These are phyloP conservation scores for Fratercula arctica DNA, from an alignment of 2,797 vertebrate species.

Conservation along the genomic window DNA sequence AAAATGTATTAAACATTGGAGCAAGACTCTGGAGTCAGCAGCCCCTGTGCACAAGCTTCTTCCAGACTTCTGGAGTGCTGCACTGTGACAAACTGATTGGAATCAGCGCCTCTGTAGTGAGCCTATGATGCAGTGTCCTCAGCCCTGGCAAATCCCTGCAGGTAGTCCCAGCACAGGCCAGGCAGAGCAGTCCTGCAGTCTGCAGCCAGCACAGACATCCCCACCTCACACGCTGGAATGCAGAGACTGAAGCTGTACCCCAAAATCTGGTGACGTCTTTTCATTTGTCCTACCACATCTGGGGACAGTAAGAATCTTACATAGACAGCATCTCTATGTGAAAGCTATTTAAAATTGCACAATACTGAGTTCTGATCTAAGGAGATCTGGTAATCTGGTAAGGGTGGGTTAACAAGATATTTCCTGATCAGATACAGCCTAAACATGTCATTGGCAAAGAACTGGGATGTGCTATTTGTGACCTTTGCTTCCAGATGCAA, in stretches of 20 bases:
- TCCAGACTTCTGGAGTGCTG: not conserved
- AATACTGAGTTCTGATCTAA: not conserved
- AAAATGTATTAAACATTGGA: not conserved
- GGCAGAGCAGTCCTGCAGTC: not conserved
- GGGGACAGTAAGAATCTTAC: not conserved
- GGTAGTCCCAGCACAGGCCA: not conserved
- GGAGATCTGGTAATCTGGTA: not conserved
- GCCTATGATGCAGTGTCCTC: not conserved
- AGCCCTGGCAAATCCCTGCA: not conserved
- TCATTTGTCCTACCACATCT: not conserved
- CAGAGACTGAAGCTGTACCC: not conserved
- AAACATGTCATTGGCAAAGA: not conserved
- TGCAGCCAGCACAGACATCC: not conserved
- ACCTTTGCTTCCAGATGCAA: constrained; percentile 26
- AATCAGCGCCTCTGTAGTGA: not conserved
- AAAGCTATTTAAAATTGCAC: not conserved
- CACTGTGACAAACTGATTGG: not conserved
- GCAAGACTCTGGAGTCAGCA: not conserved
- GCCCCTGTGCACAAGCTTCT: not conserved
- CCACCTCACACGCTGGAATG: not conserved
- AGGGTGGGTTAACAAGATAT: not conserved
- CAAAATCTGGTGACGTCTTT: not conserved
- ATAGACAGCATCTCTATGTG: not conserved
- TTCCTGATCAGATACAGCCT: not conserved
- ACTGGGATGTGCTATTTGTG: not conserved